These are phyloP conservation scores for Harpagifer antarcticus DNA, from an alignment of 2,797 vertebrate species.

Conservation along the genomic window DNA sequence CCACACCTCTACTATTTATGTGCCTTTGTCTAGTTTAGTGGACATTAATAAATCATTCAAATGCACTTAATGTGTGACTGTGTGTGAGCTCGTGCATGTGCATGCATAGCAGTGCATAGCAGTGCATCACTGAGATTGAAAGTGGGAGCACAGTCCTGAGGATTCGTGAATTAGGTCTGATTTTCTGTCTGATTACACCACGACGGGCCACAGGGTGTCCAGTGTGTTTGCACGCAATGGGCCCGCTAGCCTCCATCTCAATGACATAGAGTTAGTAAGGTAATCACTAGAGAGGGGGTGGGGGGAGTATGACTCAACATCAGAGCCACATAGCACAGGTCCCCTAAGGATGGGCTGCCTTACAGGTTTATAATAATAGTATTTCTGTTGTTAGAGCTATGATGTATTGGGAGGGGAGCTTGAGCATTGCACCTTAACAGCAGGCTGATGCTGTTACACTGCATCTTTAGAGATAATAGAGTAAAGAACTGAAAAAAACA, in stretches of 20 bases:
- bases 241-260: conserved; percentile 8
- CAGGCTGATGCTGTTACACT: no score
- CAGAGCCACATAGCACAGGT: conserved; percentile 23
- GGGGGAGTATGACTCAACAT: conserved; percentile 38
- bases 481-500: neutral
- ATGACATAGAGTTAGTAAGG: conserved; percentile 30
- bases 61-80: conserved; percentile 17
- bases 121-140: conserved; percentile 22
- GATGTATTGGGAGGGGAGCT: neutral
- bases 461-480: neutral
- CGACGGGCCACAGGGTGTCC: conserved; percentile 54
- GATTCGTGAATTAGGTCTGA: conserved; percentile 59
- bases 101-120: conserved; percentile 33
- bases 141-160: conserved; percentile 37
- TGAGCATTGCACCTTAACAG: neutral
- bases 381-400: neutral
- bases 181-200: conserved; percentile 75
- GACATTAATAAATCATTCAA: conserved; percentile 41
- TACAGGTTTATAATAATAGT: neutral
- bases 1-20: conserved; percentile 16
- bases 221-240: conserved; percentile 46
- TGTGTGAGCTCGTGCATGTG: conserved; percentile 22
- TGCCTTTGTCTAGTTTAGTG: conserved; percentile 18
- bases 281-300: conserved; percentile 13
- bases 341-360: neutral